Evolutionary conservation across 2,888 invertebrate genomes (phyloP).

Genomic region (Aquatica leii): DNA sequence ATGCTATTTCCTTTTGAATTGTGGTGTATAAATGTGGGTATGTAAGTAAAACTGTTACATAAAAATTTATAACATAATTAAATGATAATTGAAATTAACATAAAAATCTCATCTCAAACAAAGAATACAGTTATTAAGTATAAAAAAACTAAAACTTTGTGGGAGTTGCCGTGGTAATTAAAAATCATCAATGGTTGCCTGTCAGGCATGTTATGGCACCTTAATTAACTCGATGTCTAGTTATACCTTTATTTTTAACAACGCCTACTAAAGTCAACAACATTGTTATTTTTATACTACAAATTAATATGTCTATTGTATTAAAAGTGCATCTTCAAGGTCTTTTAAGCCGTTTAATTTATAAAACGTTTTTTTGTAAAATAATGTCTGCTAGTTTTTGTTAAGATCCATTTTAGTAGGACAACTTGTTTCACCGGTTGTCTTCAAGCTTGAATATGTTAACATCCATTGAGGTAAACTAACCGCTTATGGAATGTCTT

Average conservation of each 20-base stretch:
- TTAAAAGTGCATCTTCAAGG: slow-evolving; percentile 4
- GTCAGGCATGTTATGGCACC: slow-evolving; percentile 24
- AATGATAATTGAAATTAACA: slow-evolving; percentile 7
- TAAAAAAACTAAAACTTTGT: slow-evolving; percentile 8
- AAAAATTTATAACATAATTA: slow-evolving; percentile 14
- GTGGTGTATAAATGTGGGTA: slow-evolving; percentile 8
- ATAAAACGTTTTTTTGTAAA: slow-evolving; percentile 4
- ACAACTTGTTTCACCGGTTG: slow-evolving; percentile 40
- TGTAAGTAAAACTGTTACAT: slow-evolving; percentile 3
- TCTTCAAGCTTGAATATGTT: slow-evolving; percentile 20
- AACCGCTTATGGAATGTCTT: slow-evolving; percentile 20
- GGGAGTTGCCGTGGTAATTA: slow-evolving; percentile 28
- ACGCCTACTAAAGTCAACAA: slow-evolving; percentile 13
- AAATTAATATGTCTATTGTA: not conserved
- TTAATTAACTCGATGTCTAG: slow-evolving; percentile 26
- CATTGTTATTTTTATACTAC: not conserved
- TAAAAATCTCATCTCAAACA: not conserved
- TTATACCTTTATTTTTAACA: slow-evolving; percentile 16
- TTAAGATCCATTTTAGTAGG: slow-evolving; percentile 28
- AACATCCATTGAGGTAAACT: slow-evolving; percentile 22
- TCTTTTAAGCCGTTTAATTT: not conserved
- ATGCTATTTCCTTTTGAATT: not conserved
- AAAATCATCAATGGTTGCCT: slow-evolving; percentile 26
- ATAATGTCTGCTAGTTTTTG: slow-evolving; percentile 21
- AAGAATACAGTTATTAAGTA: slow-evolving; percentile 10